Evolutionary conservation across 1,140 invertebrate genomes (phyloP).

Genomic region (Oscheius sp.): DNA sequence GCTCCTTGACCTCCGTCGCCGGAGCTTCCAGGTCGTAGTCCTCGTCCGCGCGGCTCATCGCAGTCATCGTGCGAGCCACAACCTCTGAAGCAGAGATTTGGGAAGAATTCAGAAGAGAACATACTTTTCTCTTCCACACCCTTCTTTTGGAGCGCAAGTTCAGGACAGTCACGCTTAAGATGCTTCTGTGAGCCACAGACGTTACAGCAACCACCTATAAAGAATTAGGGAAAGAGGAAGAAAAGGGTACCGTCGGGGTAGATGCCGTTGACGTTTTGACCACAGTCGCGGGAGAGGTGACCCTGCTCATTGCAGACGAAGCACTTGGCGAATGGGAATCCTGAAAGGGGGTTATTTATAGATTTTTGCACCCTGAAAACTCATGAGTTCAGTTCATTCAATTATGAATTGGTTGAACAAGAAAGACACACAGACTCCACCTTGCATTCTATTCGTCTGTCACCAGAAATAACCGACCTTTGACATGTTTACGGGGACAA

Average conservation of each 20-base stretch:
- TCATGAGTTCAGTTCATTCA: not conserved
- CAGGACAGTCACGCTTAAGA: slow-evolving; percentile 76
- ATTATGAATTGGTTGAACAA: not conserved
- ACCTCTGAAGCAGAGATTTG: slow-evolving; percentile 7
- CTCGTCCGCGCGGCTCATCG: not conserved
- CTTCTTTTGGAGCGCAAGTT: slow-evolving; percentile 55
- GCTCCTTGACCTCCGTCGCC: not conserved
- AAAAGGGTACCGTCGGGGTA: slow-evolving; percentile 74
- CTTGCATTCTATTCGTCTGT: not conserved
- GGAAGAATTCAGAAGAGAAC: not conserved
- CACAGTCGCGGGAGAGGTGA: slow-evolving; percentile 64
- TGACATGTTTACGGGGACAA: slow-evolving; percentile 60
- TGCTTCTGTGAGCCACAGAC: slow-evolving; percentile 81
- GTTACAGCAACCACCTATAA: slow-evolving; percentile 71
- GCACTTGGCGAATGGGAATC: slow-evolving; percentile 74
- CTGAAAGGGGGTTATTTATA: slow-evolving; percentile 44
- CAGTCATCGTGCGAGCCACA: not conserved
- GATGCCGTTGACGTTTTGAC: slow-evolving; percentile 70
- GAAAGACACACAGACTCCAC: not conserved
- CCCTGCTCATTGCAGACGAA: slow-evolving; percentile 64
- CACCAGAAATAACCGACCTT: not conserved
- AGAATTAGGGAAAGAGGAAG: not conserved
- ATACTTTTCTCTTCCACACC: slow-evolving; percentile 27
- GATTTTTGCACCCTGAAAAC: not conserved
- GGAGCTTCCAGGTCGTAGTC: not conserved